These are phyloP conservation scores for Chelmon rostratus DNA, from an alignment of 2,797 vertebrate genomes.

Conservation along the genomic window DNA sequence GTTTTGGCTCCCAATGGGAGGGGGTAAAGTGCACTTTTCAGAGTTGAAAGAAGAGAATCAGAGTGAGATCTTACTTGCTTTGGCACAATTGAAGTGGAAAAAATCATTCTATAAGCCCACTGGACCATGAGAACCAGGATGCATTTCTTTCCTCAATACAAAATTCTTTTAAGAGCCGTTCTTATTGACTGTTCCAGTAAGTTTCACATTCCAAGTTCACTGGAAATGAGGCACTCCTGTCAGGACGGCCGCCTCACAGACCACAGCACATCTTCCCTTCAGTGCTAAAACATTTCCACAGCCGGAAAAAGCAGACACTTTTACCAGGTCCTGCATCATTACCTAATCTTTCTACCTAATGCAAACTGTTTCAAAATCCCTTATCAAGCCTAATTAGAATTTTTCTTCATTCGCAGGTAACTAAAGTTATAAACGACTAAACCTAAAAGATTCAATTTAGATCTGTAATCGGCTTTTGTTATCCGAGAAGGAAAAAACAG, in stretches of 20 bases:
- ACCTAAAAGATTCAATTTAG: slow-evolving; percentile 27
- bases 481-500: neutral
- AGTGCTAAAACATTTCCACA: slow-evolving; percentile 17
- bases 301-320: neutral
- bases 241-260: neutral
- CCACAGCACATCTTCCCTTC: neutral
- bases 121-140: slow-evolving; percentile 9
- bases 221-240: slow-evolving; percentile 21
- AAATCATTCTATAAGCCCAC: slow-evolving; percentile 32
- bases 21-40: slow-evolving; percentile 28
- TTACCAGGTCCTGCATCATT: neutral
- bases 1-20: slow-evolving; percentile 37
- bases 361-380: slow-evolving; percentile 4
- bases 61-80: slow-evolving; percentile 36
- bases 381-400: slow-evolving; percentile 8
- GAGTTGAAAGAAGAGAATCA: slow-evolving; percentile 32
- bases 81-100: slow-evolving; percentile 34
- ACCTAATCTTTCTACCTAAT: slow-evolving; percentile 17
- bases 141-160: slow-evolving; percentile 1
- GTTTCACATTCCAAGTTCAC: slow-evolving; percentile 25
- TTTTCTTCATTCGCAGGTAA: neutral
- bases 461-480: slow-evolving; percentile 36
- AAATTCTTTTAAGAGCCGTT: slow-evolving; percentile 20
- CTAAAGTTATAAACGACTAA: slow-evolving; percentile 27
- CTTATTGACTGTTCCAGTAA: slow-evolving; percentile 1